Evolutionary conservation across 2,888 invertebrate species (phyloP).

Genomic region (Melangyna quadrimaculata): DNA sequence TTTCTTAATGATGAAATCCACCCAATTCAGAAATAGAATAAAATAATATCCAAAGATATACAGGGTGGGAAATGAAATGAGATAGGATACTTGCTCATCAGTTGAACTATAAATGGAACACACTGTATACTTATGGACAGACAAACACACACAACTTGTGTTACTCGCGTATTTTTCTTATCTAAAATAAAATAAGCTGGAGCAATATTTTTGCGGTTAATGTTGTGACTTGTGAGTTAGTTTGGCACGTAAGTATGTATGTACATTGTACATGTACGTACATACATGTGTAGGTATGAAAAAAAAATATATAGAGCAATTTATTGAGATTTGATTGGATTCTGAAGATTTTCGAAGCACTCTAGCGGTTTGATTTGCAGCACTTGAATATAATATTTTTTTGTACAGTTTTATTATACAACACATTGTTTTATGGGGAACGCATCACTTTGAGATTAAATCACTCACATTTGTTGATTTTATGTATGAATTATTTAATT

Average conservation of each 20-base stretch:
- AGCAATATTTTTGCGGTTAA: conserved; percentile 4
- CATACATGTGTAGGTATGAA: background rate
- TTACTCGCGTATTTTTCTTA: background rate
- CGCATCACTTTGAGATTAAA: conserved; percentile 12
- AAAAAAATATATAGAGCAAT: conserved; percentile 45
- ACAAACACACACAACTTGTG: conserved; percentile 16
- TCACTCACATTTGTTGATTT: background rate
- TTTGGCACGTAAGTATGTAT: conserved; percentile 41
- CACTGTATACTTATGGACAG: conserved; percentile 18
- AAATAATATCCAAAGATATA: background rate
- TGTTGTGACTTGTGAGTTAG: background rate
- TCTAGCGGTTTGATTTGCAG: conserved; percentile 37
- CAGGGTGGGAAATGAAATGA: background rate
- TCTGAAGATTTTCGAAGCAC: conserved; percentile 48
- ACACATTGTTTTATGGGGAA: background rate
- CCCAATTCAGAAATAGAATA: background rate
- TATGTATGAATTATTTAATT: conserved; percentile 44
- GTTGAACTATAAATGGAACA: conserved; percentile 42
- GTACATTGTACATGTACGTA: background rate
- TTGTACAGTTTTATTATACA: conserved; percentile 29
- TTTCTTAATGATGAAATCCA: background rate
- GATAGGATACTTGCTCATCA: background rate
- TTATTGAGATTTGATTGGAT: conserved; percentile 69
- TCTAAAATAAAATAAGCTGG: background rate
- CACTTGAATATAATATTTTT: conserved; percentile 43